phyloP scores from a whole-genome alignment of 2,888 invertebrate genomes.

The Ornithoptera priamus region DNA sequence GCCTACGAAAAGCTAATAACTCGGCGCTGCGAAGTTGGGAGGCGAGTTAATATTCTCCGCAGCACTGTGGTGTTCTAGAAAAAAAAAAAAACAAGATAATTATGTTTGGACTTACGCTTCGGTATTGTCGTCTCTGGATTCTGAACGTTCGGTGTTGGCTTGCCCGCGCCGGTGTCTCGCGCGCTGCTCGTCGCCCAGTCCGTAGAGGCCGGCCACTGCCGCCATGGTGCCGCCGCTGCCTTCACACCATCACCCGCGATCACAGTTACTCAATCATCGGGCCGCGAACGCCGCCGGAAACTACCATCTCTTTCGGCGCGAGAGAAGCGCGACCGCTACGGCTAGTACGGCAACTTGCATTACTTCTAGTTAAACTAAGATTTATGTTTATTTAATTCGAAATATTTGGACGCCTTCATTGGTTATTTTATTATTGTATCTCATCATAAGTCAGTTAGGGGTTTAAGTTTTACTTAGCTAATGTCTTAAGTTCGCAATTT shows the following conservation, averaged over 20 bases:
- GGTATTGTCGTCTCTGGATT: conserved; percentile 78
- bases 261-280: conserved; percentile 43
- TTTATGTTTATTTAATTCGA: conserved; percentile 54
- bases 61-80: background rate
- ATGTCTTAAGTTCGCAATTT: conserved; percentile 38
- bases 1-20: conserved; percentile 21
- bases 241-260: conserved; percentile 49
- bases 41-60: conserved; percentile 12
- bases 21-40: conserved; percentile 7
- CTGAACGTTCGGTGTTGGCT: conserved; percentile 85
- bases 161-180: conserved; percentile 73
- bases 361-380: conserved; percentile 28
- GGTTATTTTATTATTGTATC: conserved; percentile 71
- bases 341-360: conserved; percentile 24
- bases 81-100: conserved; percentile 9
- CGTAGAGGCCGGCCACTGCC: conserved; percentile 89
- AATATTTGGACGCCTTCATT: conserved; percentile 74
- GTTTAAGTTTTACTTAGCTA: conserved; percentile 35
- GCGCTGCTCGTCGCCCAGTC: conserved; percentile 87
- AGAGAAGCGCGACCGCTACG: conserved; percentile 21
- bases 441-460: conserved; percentile 57
- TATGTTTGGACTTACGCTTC: conserved; percentile 73
- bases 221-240: conserved; percentile 78
- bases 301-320: conserved; percentile 21
- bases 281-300: conserved; percentile 36